Base-by-base conservation (phyloP, 2,888 invertebrate genomes). In the Amphipyra berbera region DNA sequence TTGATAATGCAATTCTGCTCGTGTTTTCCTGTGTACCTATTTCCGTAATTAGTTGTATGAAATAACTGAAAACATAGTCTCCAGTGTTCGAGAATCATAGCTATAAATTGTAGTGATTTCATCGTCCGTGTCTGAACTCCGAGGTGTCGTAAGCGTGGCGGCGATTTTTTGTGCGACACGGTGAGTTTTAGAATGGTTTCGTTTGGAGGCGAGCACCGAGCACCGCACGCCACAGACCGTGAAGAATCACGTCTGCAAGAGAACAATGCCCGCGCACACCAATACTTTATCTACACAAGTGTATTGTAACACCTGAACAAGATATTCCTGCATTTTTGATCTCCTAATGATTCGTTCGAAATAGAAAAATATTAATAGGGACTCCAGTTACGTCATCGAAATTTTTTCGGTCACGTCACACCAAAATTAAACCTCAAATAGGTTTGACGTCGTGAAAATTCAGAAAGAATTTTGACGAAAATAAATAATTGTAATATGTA, bases 221-320 rank as follows among this genome's bases (percentile, higher is more conserved):
- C 55, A 46, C 56, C 42, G 77, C 65, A 64, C 61, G 79, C 83
- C 66, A 65, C 76, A 73, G 78, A 85, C 81, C 86, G 87, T 86
- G 86, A 82, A 82, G 33, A 75, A 80, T 81, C 79, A 60, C 66
- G 81, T 80, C 81, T 83, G 75, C 84, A 84, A 82, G 84, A 84
- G 86, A 83, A 85, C 81, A 84, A 83, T 77, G 81, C 52, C 71
- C 71, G 61, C 68, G 45, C 58, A 45, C 58, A 58, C 56, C 42
- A 64, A 55, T 40, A 27, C n/a, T 27, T 21, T 61, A 35, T 38
- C 58, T 61, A 48, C 53, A 50, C 66, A 60, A 55, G 66, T 67
- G 61, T 49, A 46, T 37, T 35, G 14, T 6, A 52, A 35, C 60
- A 60, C 69, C 56, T 77, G 59, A 54, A 40, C 41, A 46, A 35